Evolutionary conservation across 2,888 invertebrate species (phyloP), one percentile per base, ranked within the genome.

Genomic region (Gortyna flavago): DNA sequence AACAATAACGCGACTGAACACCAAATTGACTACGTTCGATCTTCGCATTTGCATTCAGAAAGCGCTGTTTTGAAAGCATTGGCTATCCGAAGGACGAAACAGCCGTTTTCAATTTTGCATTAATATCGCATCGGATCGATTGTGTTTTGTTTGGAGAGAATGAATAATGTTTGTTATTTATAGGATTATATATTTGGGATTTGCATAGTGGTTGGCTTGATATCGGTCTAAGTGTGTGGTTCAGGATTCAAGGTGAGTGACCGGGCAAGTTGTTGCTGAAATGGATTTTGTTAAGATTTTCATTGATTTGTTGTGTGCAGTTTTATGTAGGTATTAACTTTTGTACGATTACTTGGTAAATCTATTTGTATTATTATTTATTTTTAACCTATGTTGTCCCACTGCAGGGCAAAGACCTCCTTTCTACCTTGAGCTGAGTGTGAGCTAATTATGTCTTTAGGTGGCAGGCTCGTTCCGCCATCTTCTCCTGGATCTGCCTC

Each of bases 1-100:
- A 77, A 84, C 87, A 81, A 81, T 85, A 85, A 82, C 73, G 75
- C 67, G 85, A 83, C 69, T 81, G 80, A 84, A 72, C 83, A 85
- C 79, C 75, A 82, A 88, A 89, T 86, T 86, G 87, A 88, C 85
- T 85, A 75, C 81, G 83, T 85, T 77, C 83, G 87, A 82, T 82
- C 88, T 81, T 82, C 86, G 88, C 86, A 93, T 93, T 93, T 91
- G 90, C 90, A 93, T 93, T 93, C 92, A 81, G 89, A 83, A 86
- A 91, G 90, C 87, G 85, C 81, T 88, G 92, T 92, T 93, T 90
- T 89, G 88, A 91, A 91, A 92, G 91, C 91, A 89, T 88, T 84
- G 89, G 91, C 92, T 88, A 89, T 87, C 70, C 68, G 69, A 86
- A 89, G 89, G 89, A 90, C 90, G 90, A 89, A 90, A 91, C 90